These are phyloP conservation scores for Dicyrtoma fusca DNA, from an alignment of 2,888 invertebrate genomes.

Conservation along the genomic window DNA sequence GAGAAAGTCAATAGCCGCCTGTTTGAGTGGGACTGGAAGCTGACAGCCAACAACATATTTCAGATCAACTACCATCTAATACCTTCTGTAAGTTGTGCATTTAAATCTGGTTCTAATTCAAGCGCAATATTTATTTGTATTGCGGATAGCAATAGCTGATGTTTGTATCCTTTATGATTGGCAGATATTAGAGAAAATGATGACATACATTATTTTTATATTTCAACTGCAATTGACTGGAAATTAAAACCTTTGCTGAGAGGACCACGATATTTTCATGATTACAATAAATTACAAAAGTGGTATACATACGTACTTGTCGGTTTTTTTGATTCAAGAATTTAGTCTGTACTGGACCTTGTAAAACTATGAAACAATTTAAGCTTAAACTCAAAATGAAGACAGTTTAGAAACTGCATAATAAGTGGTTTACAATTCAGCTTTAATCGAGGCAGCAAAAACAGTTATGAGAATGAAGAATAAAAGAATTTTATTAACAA, in stretches of 20 bases:
- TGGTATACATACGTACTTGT: no score
- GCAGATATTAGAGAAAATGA: not conserved
- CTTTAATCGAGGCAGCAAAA: no score
- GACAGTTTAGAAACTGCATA: no score
- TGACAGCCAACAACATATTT: not conserved
- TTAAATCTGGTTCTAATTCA: not conserved
- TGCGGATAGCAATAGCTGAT: not conserved
- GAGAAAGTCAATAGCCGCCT: not conserved
- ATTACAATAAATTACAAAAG: no score
- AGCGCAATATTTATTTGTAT: not conserved
- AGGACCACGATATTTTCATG: no score
- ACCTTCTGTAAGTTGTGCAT: slow-evolving; percentile 9
- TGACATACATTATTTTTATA: slow-evolving; percentile 20
- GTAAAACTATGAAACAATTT: no score
- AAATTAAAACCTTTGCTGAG: not conserved
- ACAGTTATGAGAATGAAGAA: no score
- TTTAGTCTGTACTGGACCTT: no score
- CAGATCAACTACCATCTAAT: not conserved
- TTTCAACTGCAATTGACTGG: slow-evolving; percentile 6
- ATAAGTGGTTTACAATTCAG: no score
- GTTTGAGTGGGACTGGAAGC: slow-evolving; percentile 25
- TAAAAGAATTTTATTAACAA: no score
- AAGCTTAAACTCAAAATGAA: no score
- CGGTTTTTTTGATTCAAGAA: no score
- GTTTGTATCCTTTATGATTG: not conserved